Conservation (phyloP, 2,113 vertebrate species). For the Protomyctophum bolini region DNA sequence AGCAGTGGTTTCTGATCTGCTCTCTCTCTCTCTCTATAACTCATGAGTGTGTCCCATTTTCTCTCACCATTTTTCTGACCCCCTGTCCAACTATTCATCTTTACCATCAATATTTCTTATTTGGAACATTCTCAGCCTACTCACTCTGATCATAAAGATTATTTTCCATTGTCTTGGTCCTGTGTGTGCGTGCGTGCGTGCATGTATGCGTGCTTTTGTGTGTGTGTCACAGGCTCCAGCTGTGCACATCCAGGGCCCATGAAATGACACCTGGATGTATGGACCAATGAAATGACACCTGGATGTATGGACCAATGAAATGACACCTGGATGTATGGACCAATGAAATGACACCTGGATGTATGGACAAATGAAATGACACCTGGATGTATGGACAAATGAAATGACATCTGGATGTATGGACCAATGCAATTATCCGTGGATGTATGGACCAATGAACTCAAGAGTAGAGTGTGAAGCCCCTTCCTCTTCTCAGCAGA, state of each 20-base stretch:
- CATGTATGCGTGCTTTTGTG: not conserved
- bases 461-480: not conserved
- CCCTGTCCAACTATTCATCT: not conserved
- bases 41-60: not conserved
- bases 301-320: too few species aligned
- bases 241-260: conserved; percentile 9
- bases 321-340: too few species aligned
- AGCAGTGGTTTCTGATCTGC: conserved; percentile 7
- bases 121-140: too few species aligned
- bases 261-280: conserved; percentile 35
- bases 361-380: too few species aligned
- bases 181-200: not conserved
- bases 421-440: too few species aligned
- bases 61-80: not conserved
- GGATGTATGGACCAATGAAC: not conserved
- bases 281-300: not conserved
- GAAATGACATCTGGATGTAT: too few species aligned
- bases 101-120: too few species aligned
- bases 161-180: not conserved
- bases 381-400: too few species aligned
- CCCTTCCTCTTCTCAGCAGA: not conserved
- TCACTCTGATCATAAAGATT: too few species aligned
- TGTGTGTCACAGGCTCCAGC: not conserved
- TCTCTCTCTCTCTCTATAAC: not conserved
- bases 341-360: too few species aligned